Percentiles rank a stretch among this genome's conserved stretches.
Conservation (phyloP, 2,888 invertebrate genomes). For the Heliconius ismenius region DNA sequence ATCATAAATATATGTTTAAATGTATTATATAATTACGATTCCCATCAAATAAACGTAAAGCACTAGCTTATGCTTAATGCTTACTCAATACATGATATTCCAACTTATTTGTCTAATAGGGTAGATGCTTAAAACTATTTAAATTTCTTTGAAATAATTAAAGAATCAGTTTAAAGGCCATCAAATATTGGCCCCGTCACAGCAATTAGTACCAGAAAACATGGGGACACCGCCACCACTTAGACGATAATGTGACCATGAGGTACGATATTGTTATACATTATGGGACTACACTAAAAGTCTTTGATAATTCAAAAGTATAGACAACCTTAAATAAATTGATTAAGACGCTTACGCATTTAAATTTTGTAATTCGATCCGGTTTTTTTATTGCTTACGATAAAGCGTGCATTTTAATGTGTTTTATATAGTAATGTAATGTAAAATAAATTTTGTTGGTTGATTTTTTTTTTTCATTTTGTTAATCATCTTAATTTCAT, state of each 20-base stretch:
- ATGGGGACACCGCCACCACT: constrained; percentile 40
- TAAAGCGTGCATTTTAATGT: constrained; percentile 5
- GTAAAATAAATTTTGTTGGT: neutral
- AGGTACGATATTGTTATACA: constrained; percentile 4
- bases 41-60: neutral
- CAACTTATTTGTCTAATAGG: neutral
- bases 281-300: constrained; percentile 1
- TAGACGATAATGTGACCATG: constrained; percentile 30
- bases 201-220: constrained; percentile 62
- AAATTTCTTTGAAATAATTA: constrained; percentile 38
- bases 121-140: constrained; percentile 12
- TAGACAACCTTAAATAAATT: neutral
- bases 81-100: neutral
- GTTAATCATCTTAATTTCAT: neutral
- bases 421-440: constrained; percentile 7
- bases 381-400: constrained; percentile 8
- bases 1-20: too few relatives aligned
- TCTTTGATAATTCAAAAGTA: neutral
- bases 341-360: constrained; percentile 7
- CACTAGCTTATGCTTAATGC: neutral
- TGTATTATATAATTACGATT: too few relatives aligned
- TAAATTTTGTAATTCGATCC: neutral
- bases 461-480: neutral
- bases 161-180: constrained; percentile 66
- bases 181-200: constrained; percentile 68